Conservation (phyloP, 2,888 invertebrate species). For the Tryphoninae sp. region DNA sequence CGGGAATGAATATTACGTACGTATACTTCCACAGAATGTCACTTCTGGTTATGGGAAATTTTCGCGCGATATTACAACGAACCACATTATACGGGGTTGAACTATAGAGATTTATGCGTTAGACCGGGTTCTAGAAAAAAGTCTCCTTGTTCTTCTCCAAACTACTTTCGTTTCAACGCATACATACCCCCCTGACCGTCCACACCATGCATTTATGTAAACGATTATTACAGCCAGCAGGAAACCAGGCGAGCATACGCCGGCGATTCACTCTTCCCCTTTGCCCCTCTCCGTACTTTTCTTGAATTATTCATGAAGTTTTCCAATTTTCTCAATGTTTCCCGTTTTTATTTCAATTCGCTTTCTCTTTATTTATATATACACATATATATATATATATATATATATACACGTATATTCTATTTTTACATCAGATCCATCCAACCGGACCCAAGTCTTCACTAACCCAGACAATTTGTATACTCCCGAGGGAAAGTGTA, state of each 20-base stretch:
- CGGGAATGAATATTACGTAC: too few relatives aligned
- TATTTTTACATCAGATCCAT: too few relatives aligned
- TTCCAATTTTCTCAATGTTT: slow-evolving; percentile 57
- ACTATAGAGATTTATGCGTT: slow-evolving; percentile 19
- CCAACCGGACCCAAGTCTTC: too few relatives aligned
- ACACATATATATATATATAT: not conserved
- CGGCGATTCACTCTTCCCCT: slow-evolving; percentile 28
- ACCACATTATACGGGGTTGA: too few relatives aligned
- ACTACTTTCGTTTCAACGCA: slow-evolving; percentile 34
- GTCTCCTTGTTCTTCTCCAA: slow-evolving; percentile 21
- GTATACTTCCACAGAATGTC: too few relatives aligned
- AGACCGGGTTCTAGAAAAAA: slow-evolving; percentile 14
- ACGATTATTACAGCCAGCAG: slow-evolving; percentile 57
- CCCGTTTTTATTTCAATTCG: slow-evolving; percentile 37
- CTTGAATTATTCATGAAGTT: slow-evolving; percentile 61
- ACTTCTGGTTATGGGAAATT: too few relatives aligned
- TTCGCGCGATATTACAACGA: too few relatives aligned
- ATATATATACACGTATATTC: not conserved
- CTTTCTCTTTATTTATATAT: slow-evolving; percentile 10
- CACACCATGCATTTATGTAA: slow-evolving; percentile 62
- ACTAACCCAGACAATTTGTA: too few relatives aligned
- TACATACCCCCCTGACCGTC: slow-evolving; percentile 31
- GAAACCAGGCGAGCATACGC: slow-evolving; percentile 37
- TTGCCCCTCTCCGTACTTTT: slow-evolving; percentile 9
- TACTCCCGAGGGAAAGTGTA: too few relatives aligned